These are phyloP conservation scores for Oreocharis arfaki DNA, from an alignment of 2,113 vertebrate species.

Conservation along the genomic window DNA sequence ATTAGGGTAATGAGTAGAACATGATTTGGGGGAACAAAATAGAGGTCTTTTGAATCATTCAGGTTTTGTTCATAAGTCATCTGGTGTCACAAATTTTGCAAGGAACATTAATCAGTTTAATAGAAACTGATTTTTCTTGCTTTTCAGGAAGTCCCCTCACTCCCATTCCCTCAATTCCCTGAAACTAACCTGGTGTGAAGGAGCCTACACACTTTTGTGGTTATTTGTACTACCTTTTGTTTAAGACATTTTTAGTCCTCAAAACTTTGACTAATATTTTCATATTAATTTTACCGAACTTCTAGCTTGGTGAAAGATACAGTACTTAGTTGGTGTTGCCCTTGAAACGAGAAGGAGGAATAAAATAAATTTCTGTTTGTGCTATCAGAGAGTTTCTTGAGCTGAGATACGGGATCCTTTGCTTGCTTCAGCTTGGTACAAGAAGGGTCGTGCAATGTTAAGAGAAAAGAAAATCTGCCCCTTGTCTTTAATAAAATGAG, in stretches of 20 bases:
- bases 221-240: not conserved
- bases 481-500: not conserved
- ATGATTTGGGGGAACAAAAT: slow-evolving; percentile 37
- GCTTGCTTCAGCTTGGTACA: not conserved
- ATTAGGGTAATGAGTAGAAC: slow-evolving; percentile 54
- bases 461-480: not conserved
- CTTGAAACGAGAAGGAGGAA: not conserved
- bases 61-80: slow-evolving; percentile 52
- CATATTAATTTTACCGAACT: not conserved
- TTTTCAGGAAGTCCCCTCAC: not conserved
- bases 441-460: not conserved
- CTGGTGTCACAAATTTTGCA: slow-evolving; percentile 43
- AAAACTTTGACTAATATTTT: not conserved
- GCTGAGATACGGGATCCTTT: not conserved
- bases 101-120: slow-evolving; percentile 58
- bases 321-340: not conserved
- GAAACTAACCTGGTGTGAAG: not conserved
- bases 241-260: not conserved
- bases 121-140: slow-evolving; percentile 46
- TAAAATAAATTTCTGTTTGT: not conserved
- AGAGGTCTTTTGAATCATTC: slow-evolving; percentile 49
- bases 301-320: not conserved
- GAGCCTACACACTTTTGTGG: not conserved
- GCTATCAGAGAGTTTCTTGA: not conserved
- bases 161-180: not conserved